Percentiles rank a stretch among this genome's conserved stretches.
Evolutionary conservation across 2,888 invertebrate species (phyloP).

Genomic region (Philopedon plagiatum): DNA sequence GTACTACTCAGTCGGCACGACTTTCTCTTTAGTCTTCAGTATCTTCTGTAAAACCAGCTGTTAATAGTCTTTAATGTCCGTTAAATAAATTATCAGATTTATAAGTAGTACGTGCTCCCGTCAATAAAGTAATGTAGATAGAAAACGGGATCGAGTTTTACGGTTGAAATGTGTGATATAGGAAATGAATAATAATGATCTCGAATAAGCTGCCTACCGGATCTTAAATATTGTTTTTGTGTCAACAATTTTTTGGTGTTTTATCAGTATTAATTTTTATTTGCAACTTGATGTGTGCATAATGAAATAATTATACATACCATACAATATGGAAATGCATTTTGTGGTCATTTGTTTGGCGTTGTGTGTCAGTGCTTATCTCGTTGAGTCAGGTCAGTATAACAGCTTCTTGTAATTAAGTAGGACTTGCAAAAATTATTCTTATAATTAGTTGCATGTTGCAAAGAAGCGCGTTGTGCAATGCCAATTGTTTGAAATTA

Average conservation of each 20-base stretch:
- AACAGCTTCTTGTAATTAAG: neutral
- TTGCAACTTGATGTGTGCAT: neutral
- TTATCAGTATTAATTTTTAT: too few relatives aligned
- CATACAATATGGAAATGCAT: neutral
- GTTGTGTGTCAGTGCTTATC: neutral
- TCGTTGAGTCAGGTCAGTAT: conserved; percentile 20
- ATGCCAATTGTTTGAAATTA: too few relatives aligned
- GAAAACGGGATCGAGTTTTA: too few relatives aligned
- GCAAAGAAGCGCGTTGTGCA: neutral
- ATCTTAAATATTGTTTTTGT: too few relatives aligned
- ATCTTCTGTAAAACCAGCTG: conserved; percentile 35
- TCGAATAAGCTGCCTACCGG: too few relatives aligned
- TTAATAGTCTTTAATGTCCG: neutral
- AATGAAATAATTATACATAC: too few relatives aligned
- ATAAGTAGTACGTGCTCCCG: neutral
- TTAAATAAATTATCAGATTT: neutral
- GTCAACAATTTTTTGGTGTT: too few relatives aligned
- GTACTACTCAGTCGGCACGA: conserved; percentile 21
- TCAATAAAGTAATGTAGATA: neutral
- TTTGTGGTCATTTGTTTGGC: neutral
- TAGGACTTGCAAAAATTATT: neutral
- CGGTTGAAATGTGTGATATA: too few relatives aligned
- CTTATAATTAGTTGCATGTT: neutral
- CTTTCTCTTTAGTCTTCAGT: conserved; percentile 45
- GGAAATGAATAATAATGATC: too few relatives aligned